Evolutionary conservation across 2,797 vertebrate species (phyloP).

Genomic region (Propithecus deckenii): DNA sequence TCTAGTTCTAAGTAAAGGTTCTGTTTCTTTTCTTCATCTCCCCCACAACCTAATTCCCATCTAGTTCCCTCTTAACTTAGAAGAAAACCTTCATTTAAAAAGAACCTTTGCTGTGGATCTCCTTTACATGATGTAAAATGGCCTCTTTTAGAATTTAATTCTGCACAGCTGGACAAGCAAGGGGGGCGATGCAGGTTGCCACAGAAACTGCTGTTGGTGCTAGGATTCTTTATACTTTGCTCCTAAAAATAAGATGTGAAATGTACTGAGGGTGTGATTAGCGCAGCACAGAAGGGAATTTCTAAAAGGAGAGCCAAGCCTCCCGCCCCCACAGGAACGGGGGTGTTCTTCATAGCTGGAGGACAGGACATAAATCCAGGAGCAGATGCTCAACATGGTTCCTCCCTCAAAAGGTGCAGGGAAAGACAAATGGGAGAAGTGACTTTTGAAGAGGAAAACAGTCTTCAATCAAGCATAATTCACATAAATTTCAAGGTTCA

Average conservation of each 20-base stretch:
- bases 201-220: constrained; percentile 78
- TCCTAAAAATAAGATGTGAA: constrained; percentile 81
- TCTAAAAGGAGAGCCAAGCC: constrained; percentile 80
- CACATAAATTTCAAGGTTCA: constrained; percentile 45
- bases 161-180: constrained; percentile 75
- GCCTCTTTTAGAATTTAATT: constrained; percentile 67
- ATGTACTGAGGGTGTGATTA: constrained; percentile 79
- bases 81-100: constrained; percentile 60
- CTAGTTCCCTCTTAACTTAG: constrained; percentile 48
- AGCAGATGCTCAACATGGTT: constrained; percentile 68
- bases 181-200: constrained; percentile 67
- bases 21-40: constrained; percentile 44
- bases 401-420: constrained; percentile 69
- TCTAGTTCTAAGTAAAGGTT: constrained; percentile 69
- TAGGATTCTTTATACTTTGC: constrained; percentile 77
- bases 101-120: constrained; percentile 24
- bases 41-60: constrained; percentile 58
- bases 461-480: constrained; percentile 48
- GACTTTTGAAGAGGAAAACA: constrained; percentile 63
- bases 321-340: constrained; percentile 72
- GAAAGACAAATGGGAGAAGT: constrained; percentile 59
- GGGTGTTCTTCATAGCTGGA: constrained; percentile 74
- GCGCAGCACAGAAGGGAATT: constrained; percentile 77
- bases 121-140: constrained; percentile 67
- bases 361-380: constrained; percentile 72